Evolutionary conservation across 2,888 invertebrate species (phyloP).

Genomic region (Orchesella flavescens): DNA sequence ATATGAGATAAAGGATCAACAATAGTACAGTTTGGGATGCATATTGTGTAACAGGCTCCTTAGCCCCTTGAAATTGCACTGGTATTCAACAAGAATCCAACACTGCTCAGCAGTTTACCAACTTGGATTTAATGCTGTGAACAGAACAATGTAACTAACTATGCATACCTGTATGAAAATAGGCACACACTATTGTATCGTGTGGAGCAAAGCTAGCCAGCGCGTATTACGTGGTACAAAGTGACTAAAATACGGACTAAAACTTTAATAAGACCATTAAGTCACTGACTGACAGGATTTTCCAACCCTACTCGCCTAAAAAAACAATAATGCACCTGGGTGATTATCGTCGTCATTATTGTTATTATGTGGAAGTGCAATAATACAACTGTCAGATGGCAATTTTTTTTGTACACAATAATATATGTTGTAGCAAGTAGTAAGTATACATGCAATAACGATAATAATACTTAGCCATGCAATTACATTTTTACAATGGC

Average conservation of each 20-base stretch:
- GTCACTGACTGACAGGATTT: slow-evolving; percentile 12
- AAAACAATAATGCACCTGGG: slow-evolving; percentile 18
- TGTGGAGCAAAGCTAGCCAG: too few species aligned
- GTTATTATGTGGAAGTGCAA: slow-evolving; percentile 15
- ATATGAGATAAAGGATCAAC: too few species aligned
- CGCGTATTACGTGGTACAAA: background rate
- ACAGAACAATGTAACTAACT: too few species aligned
- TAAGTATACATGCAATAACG: background rate
- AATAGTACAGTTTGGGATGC: too few species aligned
- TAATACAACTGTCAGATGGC: slow-evolving; percentile 5
- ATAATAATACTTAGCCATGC: too few species aligned
- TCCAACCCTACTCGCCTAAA: slow-evolving; percentile 3
- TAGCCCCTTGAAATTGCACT: too few species aligned
- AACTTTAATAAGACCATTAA: slow-evolving; percentile 8
- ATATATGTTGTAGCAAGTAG: background rate
- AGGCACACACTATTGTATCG: too few species aligned
- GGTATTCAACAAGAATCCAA: too few species aligned
- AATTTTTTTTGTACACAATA: background rate
- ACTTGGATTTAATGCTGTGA: too few species aligned
- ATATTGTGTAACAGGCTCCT: too few species aligned
- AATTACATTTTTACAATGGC: background rate
- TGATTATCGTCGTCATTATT: slow-evolving; percentile 11
- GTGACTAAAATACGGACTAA: background rate
- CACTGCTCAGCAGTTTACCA: too few species aligned
- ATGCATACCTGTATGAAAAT: too few species aligned